phyloP scores from a whole-genome alignment of 1,140 invertebrate species.

The Yoshiicerus persimilis region DNA sequence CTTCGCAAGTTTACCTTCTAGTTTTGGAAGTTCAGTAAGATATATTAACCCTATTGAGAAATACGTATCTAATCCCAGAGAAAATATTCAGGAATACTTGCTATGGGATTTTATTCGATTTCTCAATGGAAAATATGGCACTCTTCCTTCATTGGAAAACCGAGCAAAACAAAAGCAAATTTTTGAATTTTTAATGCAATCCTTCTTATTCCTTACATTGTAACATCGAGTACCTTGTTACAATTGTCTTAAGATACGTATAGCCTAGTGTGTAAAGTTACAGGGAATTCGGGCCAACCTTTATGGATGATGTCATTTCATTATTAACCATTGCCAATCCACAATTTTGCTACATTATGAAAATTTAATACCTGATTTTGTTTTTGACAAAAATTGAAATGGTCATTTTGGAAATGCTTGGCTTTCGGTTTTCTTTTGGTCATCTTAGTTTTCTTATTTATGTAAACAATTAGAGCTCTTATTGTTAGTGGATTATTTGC shows the following conservation, averaged over 20 bases:
- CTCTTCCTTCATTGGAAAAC: background rate
- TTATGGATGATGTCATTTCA: background rate
- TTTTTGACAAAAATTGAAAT: constrained; percentile 1
- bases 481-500: constrained; percentile 10
- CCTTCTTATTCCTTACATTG: background rate
- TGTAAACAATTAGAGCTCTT: constrained; percentile 13
- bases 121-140: background rate
- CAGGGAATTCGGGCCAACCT: background rate
- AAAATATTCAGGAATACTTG: background rate
- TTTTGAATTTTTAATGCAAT: too few species aligned
- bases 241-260: too few species aligned
- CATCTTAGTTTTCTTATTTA: background rate
- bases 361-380: background rate
- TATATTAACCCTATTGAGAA: background rate
- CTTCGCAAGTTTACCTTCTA: background rate
- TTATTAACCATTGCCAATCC: background rate
- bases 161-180: background rate
- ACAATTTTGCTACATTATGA: background rate
- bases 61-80: background rate
- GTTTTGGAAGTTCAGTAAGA: background rate
- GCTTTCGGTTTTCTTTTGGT: background rate
- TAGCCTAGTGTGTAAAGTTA: background rate
- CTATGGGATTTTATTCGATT: background rate
- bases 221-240: too few species aligned
- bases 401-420: constrained; percentile 11